Evolutionary conservation across 2,888 invertebrate genomes (phyloP).

Genomic region (Vannuccia rotundouncinata): DNA sequence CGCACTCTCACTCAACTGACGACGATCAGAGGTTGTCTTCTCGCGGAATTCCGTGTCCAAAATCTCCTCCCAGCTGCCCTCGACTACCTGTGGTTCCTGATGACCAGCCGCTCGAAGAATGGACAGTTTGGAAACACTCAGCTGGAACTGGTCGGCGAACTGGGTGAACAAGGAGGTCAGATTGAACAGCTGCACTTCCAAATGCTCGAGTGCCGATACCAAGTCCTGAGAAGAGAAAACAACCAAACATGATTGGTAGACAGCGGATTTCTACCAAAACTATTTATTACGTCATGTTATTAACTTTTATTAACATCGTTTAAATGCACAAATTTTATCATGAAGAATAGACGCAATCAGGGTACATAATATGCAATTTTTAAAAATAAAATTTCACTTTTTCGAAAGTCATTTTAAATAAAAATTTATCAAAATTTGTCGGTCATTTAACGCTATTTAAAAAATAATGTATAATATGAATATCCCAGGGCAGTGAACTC

Average conservation of each 20-base stretch:
- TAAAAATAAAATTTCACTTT: no score
- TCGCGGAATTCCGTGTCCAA: conserved; percentile 22
- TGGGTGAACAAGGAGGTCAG: conserved; percentile 71
- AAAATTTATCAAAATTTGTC: no score
- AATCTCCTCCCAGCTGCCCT: conserved; percentile 28
- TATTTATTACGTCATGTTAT: no score
- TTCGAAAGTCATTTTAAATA: no score
- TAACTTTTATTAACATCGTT: no score
- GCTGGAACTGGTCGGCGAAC: conserved; percentile 78
- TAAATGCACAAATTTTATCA: no score
- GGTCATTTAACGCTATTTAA: no score
- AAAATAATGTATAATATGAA: no score
- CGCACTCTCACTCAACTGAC: background rate
- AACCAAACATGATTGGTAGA: background rate
- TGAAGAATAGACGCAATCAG: no score
- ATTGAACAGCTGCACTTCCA: conserved; percentile 34
- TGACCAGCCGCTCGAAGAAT: conserved; percentile 90
- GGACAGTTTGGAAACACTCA: conserved; percentile 87
- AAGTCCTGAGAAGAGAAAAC: background rate
- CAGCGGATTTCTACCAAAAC: background rate
- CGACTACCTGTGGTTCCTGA: background rate
- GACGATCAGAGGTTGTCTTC: no score
- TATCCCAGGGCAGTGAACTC: no score
- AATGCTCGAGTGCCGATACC: conserved; percentile 7
- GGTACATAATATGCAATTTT: no score